phyloP scores from a whole-genome alignment of 2,797 vertebrate genomes.

The Miichthys miiuy region DNA sequence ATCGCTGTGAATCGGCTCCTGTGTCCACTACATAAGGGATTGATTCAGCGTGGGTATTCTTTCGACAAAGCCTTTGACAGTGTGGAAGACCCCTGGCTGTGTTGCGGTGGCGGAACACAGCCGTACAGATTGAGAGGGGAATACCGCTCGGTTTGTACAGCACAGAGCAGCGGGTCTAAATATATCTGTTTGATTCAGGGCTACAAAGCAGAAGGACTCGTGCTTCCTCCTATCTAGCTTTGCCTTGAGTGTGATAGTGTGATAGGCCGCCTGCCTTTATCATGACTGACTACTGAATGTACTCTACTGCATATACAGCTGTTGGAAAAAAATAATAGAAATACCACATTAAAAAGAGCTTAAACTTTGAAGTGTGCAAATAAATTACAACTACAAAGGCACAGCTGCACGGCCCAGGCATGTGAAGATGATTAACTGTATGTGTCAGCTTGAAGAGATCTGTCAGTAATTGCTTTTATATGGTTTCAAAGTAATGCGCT shows the following conservation, averaged over 20 bases:
- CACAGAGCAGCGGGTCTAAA: conserved; percentile 57
- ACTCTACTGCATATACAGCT: not conserved
- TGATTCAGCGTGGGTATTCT: conserved; percentile 72
- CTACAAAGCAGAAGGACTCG: conserved; percentile 45
- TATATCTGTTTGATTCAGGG: conserved; percentile 65
- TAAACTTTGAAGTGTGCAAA: conserved; percentile 36
- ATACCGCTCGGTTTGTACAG: conserved; percentile 54
- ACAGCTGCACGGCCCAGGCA: conserved; percentile 31
- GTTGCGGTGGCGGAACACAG: conserved; percentile 58
- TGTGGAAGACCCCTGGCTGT: conserved; percentile 72
- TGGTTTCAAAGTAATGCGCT: conserved; percentile 28
- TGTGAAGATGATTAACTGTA: conserved; percentile 38
- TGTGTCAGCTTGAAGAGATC: conserved; percentile 38
- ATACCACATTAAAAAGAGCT: conserved; percentile 41
- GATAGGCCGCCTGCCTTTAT: conserved; percentile 26
- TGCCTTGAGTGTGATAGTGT: conserved; percentile 7
- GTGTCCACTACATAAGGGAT: conserved; percentile 78
- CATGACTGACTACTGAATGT: conserved; percentile 15
- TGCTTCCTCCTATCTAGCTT: conserved; percentile 26
- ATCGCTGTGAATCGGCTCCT: conserved; percentile 77
- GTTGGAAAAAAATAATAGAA: conserved; percentile 6
- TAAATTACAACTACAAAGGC: conserved; percentile 41
- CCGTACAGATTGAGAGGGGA: conserved; percentile 67
- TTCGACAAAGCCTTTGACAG: conserved; percentile 77
- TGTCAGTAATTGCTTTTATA: conserved; percentile 39